phyloP scores from a whole-genome alignment of 2,113 vertebrate species.

The Sinosuthora webbiana region DNA sequence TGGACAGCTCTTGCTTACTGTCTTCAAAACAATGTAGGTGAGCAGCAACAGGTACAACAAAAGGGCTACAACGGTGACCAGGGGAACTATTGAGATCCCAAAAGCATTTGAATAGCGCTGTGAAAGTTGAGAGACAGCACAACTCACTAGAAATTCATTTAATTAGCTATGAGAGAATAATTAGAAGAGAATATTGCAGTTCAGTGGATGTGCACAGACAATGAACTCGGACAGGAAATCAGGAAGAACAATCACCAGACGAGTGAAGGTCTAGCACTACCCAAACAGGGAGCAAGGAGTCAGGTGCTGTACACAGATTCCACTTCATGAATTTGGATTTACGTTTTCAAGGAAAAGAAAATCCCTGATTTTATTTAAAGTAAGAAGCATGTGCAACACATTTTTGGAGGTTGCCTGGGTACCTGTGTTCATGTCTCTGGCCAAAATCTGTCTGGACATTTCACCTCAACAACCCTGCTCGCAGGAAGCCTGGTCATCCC shows the following conservation, averaged over 20 bases:
- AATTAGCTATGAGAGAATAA: background rate
- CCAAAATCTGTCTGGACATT: background rate
- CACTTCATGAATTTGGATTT: background rate
- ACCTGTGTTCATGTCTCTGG: background rate
- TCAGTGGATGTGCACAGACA: background rate
- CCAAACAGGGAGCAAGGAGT: background rate
- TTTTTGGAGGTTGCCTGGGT: background rate
- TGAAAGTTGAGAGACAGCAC: background rate
- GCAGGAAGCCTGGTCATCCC: background rate
- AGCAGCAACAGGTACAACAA: background rate
- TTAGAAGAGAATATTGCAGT: background rate
- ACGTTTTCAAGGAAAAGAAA: background rate
- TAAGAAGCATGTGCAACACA: background rate
- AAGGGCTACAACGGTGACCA: background rate
- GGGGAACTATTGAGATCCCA: background rate
- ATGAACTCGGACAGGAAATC: background rate
- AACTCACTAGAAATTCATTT: background rate
- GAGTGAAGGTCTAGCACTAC: background rate
- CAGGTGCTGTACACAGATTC: background rate
- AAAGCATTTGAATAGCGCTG: background rate
- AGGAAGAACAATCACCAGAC: background rate
- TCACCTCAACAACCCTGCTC: background rate
- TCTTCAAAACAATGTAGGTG: background rate
- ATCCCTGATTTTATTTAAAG: background rate
- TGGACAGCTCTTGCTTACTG: background rate